Base-by-base conservation (phyloP, 2,113 vertebrate species). In the Mionectes macconnelli region DNA sequence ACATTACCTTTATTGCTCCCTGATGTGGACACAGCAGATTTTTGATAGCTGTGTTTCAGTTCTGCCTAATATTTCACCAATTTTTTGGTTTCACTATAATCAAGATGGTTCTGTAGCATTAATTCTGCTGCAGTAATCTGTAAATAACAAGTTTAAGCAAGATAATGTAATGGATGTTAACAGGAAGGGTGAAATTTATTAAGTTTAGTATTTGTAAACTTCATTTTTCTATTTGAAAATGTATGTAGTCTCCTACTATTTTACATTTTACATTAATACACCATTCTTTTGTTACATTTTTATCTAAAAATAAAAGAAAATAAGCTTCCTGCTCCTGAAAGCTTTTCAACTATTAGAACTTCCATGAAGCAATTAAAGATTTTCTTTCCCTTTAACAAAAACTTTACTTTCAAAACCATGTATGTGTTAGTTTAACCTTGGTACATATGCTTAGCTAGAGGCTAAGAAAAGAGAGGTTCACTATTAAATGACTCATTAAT, bases 401-500 rank as follows among this genome's bases (percentile, higher is more conserved):
- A 96, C 77, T 92, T 97, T 94, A 89, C 68, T 95, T 95, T 91
- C 67, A 90, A 95, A 88, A 55, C 30, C 83, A 68, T 84, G 63
- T 66, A 74, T 31, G n/a, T 90, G 50, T 77, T 97, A 96, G 63
- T 88, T 94, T 97, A 98, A 98, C 97, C 97, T 98, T 98, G 96
- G 83, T 98, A 96, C 62, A 87, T 96, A 96, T 74, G 68, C 74
- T 92, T 94, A 90, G 93, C 93, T 96, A 90, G 91, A 96, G 93
- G 96, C 95, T 95, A 97, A 97, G 95, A 86, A 96, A 97, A 97
- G 77, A 97, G 96, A 97, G 89, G 37, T 84, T 93, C 73, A 79
- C 77, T 79, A 84, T 91, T 97, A 96, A 98, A 97, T 96, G 94
- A 94, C 91, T 98, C 95, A 97, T 97, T 98, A 98, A 98, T 98